Evolutionary conservation across 1,140 invertebrate species (phyloP), one percentile per base, ranked within the genome.

Genomic region (Panonychus citri): DNA sequence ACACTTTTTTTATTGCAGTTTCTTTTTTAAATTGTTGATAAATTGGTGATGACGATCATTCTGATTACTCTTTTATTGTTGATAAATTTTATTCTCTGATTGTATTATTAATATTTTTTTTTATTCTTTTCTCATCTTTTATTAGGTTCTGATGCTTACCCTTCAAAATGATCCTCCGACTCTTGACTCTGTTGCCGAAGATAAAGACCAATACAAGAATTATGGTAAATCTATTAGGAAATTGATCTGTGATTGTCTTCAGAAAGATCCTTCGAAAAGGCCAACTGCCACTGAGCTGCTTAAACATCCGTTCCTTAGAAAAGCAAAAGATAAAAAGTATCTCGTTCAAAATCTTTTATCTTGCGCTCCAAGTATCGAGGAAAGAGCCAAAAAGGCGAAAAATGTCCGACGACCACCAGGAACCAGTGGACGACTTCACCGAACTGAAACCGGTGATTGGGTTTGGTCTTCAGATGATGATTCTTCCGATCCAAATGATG

Each of bases 251-350:
- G 87, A 93, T 66, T 94, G 90, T 69, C 72, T 95, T 39, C 87
- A 94, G 70, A 95, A 95, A 70, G 88, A 94, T 70, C 85, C 89
- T 15, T 74, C 82, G 7, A 95, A 93, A 69, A 76, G 89, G 57
- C 91, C 93, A 15, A 89, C 91, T 12, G 93, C 95, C 28, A 85
- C 85, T n/a, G 91, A 98, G 72, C 72, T 99, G 37, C 70, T 99
- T 12, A 98, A 98, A 70, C 87, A 98, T 74, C 85, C 89, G 5
- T 98, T 99, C 72, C 97, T 99, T 71, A 97, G 91, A 68, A 99
- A 98, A 73, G 86, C 90, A 4, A 98, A 97, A 73, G 94, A 98
- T 68, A 85, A 85, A 62, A 85, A 86, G 65, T 96, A 90, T 71
- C 72, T 98, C 1, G 81, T 89, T 62, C 83, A 90, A 67, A 88